phyloP scores from a whole-genome alignment of 2,113 vertebrate species.

The Scytalopus superciliaris region DNA sequence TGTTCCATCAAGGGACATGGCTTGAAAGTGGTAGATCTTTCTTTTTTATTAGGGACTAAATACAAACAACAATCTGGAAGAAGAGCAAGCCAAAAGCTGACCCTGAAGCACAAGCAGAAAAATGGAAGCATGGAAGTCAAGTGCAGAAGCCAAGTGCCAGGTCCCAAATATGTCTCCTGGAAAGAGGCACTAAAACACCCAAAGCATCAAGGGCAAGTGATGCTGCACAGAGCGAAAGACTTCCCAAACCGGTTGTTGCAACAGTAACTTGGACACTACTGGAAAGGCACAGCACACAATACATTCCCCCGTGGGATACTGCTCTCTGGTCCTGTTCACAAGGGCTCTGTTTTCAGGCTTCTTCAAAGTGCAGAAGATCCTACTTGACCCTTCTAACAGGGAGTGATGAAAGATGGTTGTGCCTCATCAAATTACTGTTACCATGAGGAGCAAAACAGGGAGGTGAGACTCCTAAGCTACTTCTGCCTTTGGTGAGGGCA shows the following conservation, averaged over 20 bases:
- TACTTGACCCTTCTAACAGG: neutral
- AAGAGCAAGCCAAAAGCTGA: neutral
- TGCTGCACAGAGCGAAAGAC: neutral
- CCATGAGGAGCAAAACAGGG: neutral
- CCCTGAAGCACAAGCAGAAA: neutral
- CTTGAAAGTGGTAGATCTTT: conserved; percentile 5
- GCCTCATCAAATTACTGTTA: neutral
- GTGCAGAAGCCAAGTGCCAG: neutral
- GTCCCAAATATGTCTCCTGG: neutral
- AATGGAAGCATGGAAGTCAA: neutral
- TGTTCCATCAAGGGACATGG: neutral
- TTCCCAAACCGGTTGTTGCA: neutral
- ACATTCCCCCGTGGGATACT: fast-evolving
- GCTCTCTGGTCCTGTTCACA: neutral
- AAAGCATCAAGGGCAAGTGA: neutral
- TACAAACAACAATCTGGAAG: neutral
- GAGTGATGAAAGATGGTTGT: neutral
- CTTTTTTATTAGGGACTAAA: conserved; percentile 33
- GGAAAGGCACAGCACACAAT: neutral
- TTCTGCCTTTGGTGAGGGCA: neutral
- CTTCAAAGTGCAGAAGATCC: neutral
- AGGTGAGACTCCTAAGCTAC: neutral
- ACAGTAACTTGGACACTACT: neutral
- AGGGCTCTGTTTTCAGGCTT: neutral
- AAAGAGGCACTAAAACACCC: neutral